Evolutionary conservation across 2,888 invertebrate genomes (phyloP), one percentile per base, ranked within the genome.

Genomic region (Mythimna loreyi): DNA sequence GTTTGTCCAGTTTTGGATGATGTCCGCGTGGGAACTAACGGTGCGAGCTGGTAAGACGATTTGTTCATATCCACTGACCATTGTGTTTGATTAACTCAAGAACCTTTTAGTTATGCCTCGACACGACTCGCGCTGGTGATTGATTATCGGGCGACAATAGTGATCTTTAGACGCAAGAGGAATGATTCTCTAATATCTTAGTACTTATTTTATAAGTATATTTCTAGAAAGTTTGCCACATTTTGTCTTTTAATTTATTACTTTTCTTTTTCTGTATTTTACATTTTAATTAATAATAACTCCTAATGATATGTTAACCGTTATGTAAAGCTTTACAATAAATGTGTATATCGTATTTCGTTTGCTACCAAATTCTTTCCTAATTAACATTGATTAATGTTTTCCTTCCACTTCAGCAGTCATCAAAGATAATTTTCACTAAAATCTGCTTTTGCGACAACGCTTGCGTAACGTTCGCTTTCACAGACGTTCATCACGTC

Each of bases 11-110:
- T 95, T 94, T 92, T 86, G 89, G 92, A 89, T 91, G 90, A 90
- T 91, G 92, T 87, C 88, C 84, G 91, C 93, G 94, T 95, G 94
- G 90, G 94, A 95, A 94, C 90, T 92, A 92, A 92, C 92, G 91
- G 93, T 89, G 83, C 61, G 57, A 59, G 73, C 75, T 85, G 77
- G 78, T 72, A 70, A 76, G 59, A 68, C 72, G 73, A 75, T 82
- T 75, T 77, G 72, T 85, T 81, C 81, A 83, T 84, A 78, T 53
- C 65, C 58, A 75, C 72, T 80, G 73, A 56, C 65, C 58, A 75
- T 72, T 80, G 73, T 81, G 78, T 68, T 81, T 68, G 69, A 69
- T 75, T 55, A 65, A 68, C 75, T 60, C 56, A 45, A 59, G 66
- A 78, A 67, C 56, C 8, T 36, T 62, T 64, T 62, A 33, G 49